Conservation (phyloP, 2,113 vertebrate genomes). For the Semicossyphus pulcher region DNA sequence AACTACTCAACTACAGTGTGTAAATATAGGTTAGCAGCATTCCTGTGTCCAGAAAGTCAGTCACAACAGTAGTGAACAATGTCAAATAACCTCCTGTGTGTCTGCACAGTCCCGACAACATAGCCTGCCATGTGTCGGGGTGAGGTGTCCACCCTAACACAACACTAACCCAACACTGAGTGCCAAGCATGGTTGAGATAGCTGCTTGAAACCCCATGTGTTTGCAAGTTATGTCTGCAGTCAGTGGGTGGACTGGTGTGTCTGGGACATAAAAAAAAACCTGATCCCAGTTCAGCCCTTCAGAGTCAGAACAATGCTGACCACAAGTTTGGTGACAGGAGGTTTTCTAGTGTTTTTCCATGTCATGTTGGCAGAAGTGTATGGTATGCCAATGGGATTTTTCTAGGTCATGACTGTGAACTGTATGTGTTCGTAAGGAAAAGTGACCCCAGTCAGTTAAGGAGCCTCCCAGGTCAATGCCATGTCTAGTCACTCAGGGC, state of each 20-base stretch:
- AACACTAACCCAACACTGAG: conserved; percentile 74
- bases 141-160: conserved; percentile 75
- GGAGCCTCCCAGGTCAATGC: conserved; percentile 45
- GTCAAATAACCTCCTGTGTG: conserved; percentile 38
- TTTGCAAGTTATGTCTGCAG: conserved; percentile 72
- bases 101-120: conserved; percentile 51
- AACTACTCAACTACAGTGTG: conserved; percentile 34
- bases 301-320: conserved; percentile 20
- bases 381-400: background rate
- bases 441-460: conserved; percentile 32
- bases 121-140: conserved; percentile 56
- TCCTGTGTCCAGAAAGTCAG: conserved; percentile 56
- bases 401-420: background rate
- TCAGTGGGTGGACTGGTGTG: conserved; percentile 42
- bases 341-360: conserved; percentile 17
- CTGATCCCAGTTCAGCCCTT: conserved; percentile 37
- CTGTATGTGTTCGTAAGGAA: conserved; percentile 27
- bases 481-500: conserved; percentile 47
- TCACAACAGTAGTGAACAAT: conserved; percentile 63
- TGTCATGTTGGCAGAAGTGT: background rate
- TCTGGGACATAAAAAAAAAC: conserved; percentile 57
- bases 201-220: conserved; percentile 72
- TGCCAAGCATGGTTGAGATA: conserved; percentile 77
- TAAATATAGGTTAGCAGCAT: conserved; percentile 69
- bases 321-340: conserved; percentile 1